Percentiles rank a stretch among this genome's conserved stretches.
phyloP scores from a whole-genome alignment of 2,797 vertebrate species.

The Pangasius krempfi region DNA sequence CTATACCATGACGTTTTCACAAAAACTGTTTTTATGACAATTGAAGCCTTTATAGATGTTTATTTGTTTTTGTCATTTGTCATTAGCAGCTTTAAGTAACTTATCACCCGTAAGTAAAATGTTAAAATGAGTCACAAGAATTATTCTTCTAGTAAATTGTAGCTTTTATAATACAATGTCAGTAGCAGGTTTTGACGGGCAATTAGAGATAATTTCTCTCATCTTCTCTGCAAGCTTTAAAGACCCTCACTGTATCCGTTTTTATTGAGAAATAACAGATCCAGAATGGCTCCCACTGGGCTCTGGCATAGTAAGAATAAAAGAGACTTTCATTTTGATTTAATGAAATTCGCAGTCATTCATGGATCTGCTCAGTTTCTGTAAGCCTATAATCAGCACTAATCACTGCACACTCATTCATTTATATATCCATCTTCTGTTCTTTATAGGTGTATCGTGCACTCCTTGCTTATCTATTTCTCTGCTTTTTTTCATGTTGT shows the following conservation, averaged over 20 bases:
- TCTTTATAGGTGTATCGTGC: neutral
- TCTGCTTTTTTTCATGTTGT: neutral
- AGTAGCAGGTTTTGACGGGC: constrained; percentile 5
- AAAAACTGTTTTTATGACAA: neutral
- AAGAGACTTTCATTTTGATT: constrained; percentile 22
- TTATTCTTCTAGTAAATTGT: neutral
- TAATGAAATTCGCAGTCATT: neutral
- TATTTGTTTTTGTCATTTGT: neutral
- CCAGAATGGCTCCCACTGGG: constrained; percentile 22
- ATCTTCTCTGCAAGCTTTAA: neutral
- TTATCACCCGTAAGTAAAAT: neutral
- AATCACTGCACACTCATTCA: neutral
- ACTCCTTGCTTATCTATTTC: neutral
- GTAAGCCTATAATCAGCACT: constrained; percentile 29
- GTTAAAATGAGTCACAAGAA: neutral
- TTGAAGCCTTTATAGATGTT: neutral
- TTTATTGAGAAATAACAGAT: constrained; percentile 30
- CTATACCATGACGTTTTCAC: neutral
- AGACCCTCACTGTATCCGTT: constrained; percentile 3
- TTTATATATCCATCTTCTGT: constrained; percentile 9
- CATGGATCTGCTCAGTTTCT: constrained; percentile 8
- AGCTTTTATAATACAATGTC: neutral
- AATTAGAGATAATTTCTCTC: constrained; percentile 12
- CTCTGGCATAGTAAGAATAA: neutral
- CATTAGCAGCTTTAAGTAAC: neutral